These are phyloP conservation scores for Hydroisotoma schaefferi DNA, from an alignment of 2,888 invertebrate genomes.

Conservation along the genomic window DNA sequence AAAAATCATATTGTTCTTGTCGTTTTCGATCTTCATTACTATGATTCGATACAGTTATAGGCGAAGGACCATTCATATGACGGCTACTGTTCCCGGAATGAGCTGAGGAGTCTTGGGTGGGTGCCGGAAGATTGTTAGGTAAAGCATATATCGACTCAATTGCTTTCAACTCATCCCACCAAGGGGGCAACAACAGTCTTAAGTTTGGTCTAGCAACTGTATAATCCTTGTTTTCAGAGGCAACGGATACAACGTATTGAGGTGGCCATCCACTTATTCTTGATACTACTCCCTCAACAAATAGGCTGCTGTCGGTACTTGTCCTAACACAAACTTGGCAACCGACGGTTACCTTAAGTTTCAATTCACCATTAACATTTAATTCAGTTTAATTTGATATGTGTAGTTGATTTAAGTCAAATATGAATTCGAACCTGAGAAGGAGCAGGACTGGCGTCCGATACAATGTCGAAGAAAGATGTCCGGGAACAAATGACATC, in stretches of 20 bases:
- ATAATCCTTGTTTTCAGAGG: conserved; percentile 51
- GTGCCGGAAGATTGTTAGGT: conserved; percentile 32
- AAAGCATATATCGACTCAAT: conserved; percentile 51
- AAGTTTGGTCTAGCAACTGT: conserved; percentile 86
- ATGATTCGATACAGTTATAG: conserved; percentile 26
- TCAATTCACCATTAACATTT: conserved; percentile 7
- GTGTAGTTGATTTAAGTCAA: background rate
- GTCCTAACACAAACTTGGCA: conserved; percentile 69
- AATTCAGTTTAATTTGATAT: background rate
- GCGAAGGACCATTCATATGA: conserved; percentile 7
- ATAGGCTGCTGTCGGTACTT: conserved; percentile 64
- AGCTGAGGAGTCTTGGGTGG: conserved; percentile 53
- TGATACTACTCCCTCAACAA: conserved; percentile 78
- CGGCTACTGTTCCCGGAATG: conserved; percentile 46
- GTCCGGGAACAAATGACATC: conserved; percentile 44
- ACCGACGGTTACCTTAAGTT: conserved; percentile 67
- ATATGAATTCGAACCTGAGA: conserved; percentile 42
- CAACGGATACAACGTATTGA: conserved; percentile 61
- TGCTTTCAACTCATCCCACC: conserved; percentile 87
- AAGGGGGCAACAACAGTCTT: conserved; percentile 85
- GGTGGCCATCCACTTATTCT: conserved; percentile 65
- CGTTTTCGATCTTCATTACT: conserved; percentile 55
- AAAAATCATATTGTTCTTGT: conserved; percentile 66
- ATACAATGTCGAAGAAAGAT: conserved; percentile 71
- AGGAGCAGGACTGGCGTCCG: conserved; percentile 77